phyloP scores from a whole-genome alignment of 2,113 vertebrate species.

The Chionis minor region DNA sequence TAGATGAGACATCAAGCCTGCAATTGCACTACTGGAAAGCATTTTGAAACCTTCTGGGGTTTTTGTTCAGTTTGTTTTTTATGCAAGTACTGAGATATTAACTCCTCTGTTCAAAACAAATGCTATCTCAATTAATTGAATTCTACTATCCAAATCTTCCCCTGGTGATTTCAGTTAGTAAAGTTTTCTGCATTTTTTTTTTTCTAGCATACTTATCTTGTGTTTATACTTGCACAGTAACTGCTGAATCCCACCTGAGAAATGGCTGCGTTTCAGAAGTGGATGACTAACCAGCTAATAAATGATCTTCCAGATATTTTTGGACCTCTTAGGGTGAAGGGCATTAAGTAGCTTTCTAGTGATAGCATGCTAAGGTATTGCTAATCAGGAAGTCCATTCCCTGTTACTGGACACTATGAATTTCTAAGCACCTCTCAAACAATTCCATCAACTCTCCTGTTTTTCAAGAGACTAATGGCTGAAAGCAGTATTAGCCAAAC shows the following conservation, averaged over 20 bases:
- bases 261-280: background rate
- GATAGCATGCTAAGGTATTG: background rate
- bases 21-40: accelerated
- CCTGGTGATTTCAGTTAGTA: accelerated
- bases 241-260: background rate
- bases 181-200: background rate
- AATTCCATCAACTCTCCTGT: background rate
- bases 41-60: background rate
- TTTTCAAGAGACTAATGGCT: background rate
- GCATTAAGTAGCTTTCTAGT: background rate
- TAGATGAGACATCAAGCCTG: background rate
- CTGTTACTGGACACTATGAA: background rate
- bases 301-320: background rate
- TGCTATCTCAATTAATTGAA: accelerated
- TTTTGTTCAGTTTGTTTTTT: background rate
- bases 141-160: background rate
- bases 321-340: background rate
- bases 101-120: background rate
- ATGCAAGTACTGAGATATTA: background rate
- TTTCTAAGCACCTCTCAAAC: background rate
- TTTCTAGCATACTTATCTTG: background rate
- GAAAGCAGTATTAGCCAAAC: background rate
- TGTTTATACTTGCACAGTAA: background rate
- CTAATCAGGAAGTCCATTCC: background rate
- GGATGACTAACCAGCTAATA: background rate